phyloP scores from a whole-genome alignment of 2,797 vertebrate species.

The Calcarius lapponicus region DNA sequence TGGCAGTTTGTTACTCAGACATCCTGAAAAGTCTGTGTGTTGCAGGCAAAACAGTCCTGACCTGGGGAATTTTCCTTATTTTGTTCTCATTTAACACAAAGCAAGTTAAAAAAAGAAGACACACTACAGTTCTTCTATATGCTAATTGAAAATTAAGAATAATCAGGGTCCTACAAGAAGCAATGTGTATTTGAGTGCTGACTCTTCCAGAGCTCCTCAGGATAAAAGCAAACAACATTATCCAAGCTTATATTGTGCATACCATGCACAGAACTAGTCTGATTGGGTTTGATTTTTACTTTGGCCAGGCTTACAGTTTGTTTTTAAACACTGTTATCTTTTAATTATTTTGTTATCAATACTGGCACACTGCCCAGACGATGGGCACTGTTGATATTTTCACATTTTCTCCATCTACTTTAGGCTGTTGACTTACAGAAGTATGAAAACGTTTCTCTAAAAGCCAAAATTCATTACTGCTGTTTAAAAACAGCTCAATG shows the following conservation, averaged over 20 bases:
- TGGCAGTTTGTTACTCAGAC: not conserved
- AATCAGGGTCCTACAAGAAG: not conserved
- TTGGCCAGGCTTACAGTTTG: not conserved
- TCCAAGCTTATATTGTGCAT: not conserved
- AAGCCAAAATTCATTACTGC: not conserved
- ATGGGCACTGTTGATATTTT: not conserved
- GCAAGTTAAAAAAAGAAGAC: not conserved
- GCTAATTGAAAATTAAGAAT: not conserved
- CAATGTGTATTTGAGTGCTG: not conserved
- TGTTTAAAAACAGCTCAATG: not conserved
- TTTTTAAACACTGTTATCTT: not conserved
- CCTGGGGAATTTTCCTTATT: not conserved
- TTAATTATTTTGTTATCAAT: conserved; percentile 18
- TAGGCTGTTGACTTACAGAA: not conserved
- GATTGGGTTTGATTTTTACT: not conserved
- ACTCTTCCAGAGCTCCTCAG: not conserved
- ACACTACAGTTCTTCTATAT: not conserved
- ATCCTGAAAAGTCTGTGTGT: not conserved
- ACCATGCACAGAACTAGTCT: not conserved
- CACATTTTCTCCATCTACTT: not conserved
- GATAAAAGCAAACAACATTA: not conserved
- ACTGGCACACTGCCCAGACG: not conserved
- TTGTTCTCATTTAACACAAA: not conserved
- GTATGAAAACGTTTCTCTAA: not conserved
- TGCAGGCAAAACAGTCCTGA: not conserved